phyloP scores from a whole-genome alignment of 2,797 vertebrate species.

The Gallirallus australis region DNA sequence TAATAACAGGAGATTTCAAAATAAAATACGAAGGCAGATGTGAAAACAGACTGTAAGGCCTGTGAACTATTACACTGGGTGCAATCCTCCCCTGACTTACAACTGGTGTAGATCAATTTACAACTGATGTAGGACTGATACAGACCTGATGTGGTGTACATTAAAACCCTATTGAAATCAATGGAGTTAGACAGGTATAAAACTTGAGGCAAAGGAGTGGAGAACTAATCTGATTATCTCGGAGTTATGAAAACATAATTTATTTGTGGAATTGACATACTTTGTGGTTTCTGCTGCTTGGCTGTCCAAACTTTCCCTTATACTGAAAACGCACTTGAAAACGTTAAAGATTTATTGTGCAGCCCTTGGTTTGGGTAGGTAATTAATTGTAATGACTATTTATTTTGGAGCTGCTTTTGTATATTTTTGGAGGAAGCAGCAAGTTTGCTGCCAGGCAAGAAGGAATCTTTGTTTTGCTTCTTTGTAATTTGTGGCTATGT shows the following conservation, averaged over 20 bases:
- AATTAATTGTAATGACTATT: conserved; percentile 61
- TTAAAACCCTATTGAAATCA: conserved; percentile 30
- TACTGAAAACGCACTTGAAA: neutral
- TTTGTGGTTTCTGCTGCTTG: conserved; percentile 40
- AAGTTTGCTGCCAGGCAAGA: conserved; percentile 39
- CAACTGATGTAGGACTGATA: conserved; percentile 21
- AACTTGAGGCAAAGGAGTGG: conserved; percentile 24
- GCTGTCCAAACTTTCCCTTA: conserved; percentile 8
- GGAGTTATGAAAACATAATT: conserved; percentile 52
- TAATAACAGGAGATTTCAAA: neutral
- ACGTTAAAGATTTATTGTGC: conserved; percentile 37
- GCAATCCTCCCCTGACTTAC: conserved; percentile 8
- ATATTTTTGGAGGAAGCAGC: conserved; percentile 13
- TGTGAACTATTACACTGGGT: conserved; percentile 8
- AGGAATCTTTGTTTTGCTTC: conserved; percentile 48
- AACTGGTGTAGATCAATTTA: conserved; percentile 32
- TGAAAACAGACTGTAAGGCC: neutral
- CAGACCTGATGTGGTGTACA: neutral
- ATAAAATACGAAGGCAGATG: neutral
- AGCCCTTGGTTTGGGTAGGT: conserved; percentile 2
- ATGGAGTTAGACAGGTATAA: conserved; percentile 27
- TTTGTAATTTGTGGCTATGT: conserved; percentile 31
- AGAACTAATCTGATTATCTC: conserved; percentile 50
- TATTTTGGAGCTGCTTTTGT: conserved; percentile 50
- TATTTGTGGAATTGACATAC: conserved; percentile 39